These are phyloP conservation scores for Pandemis cinnamomeana DNA, from an alignment of 2,888 invertebrate genomes.

Conservation along the genomic window DNA sequence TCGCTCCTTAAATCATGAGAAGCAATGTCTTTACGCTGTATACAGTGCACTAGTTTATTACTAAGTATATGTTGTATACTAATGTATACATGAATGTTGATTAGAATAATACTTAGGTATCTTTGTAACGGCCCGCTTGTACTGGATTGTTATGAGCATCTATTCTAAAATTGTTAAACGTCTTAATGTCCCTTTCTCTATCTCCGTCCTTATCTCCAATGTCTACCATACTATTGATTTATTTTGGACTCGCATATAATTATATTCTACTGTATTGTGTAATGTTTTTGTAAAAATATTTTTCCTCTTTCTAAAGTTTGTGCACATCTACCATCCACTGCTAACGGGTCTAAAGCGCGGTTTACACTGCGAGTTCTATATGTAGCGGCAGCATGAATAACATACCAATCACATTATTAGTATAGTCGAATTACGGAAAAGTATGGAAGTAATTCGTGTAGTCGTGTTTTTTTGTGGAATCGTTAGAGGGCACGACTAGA, in stretches of 20 bases:
- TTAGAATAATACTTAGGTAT: conserved; percentile 3
- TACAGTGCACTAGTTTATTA: conserved; percentile 42
- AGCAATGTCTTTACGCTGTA: conserved; percentile 35
- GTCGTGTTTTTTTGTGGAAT: no score
- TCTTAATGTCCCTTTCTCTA: conserved; percentile 20
- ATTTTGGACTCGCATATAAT: neutral
- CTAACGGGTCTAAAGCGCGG: conserved; percentile 17
- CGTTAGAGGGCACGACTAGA: no score
- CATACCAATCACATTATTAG: no score
- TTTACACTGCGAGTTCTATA: neutral
- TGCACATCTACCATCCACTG: conserved; percentile 11
- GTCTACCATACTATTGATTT: conserved; percentile 9
- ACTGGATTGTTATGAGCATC: conserved; percentile 14
- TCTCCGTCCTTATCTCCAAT: conserved; percentile 30
- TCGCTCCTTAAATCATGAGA: conserved; percentile 10
- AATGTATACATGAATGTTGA: conserved; percentile 16
- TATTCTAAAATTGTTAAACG: neutral
- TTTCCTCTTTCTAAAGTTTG: neutral
- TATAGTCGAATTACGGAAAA: no score
- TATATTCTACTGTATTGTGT: neutral
- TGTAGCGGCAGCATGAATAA: no score
- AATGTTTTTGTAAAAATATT: conserved; percentile 3
- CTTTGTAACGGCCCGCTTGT: conserved; percentile 15
- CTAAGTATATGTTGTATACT: conserved; percentile 34
- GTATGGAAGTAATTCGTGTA: no score